Evolutionary conservation across 2,113 vertebrate genomes (phyloP).

Genomic region (Patagioenas fasciata): DNA sequence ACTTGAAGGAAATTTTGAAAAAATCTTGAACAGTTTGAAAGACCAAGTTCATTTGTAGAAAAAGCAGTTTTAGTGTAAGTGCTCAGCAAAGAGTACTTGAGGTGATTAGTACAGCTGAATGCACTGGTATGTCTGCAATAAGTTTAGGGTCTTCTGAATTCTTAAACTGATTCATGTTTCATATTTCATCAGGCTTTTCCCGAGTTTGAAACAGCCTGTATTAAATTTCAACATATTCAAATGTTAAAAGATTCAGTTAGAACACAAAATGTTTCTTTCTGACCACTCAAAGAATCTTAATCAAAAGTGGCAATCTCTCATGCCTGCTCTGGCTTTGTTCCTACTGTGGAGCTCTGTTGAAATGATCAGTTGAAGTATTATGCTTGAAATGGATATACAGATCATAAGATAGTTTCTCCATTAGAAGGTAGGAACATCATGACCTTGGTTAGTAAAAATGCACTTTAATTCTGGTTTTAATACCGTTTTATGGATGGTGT

Average conservation of each 20-base stretch:
- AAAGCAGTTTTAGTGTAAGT: background rate
- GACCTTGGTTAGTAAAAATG: background rate
- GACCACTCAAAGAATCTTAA: background rate
- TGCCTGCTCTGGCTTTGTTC: background rate
- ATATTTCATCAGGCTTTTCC: background rate
- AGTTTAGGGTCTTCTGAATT: background rate
- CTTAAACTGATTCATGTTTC: background rate
- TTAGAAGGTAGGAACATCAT: background rate
- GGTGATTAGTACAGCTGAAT: background rate
- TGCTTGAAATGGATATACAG: background rate
- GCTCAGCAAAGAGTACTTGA: background rate
- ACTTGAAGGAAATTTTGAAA: background rate
- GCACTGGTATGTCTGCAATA: background rate
- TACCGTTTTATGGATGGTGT: background rate
- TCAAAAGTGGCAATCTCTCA: background rate
- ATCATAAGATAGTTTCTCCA: background rate
- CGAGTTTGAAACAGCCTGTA: background rate
- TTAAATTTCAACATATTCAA: conserved; percentile 2
- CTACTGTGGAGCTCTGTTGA: background rate
- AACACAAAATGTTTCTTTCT: conserved; percentile 2
- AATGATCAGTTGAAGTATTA: background rate
- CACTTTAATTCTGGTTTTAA: background rate
- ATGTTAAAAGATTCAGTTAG: background rate
- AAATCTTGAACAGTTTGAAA: background rate
- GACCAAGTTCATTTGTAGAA: background rate